Base-by-base conservation (phyloP, 2,888 invertebrate species). In the Polyommatus iphigenia region DNA sequence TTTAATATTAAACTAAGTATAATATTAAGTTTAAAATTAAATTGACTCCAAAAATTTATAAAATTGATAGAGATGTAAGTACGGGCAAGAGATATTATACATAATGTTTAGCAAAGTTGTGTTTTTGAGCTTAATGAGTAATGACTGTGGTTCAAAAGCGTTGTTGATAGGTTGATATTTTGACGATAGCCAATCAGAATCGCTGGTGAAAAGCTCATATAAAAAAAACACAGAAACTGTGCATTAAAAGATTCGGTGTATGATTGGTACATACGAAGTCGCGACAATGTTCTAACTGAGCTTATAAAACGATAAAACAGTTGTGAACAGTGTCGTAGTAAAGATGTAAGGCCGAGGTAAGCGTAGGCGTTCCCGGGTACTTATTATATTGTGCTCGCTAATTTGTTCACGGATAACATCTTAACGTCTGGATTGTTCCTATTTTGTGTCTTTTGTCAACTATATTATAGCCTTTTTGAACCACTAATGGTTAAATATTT, bases 271-370 rank as follows among this genome's bases (percentile, higher is more conserved):
- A 54, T 54, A 54, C 15, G 1, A 54, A 54, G 18, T 54, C 54
- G 54, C 54, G 18, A 18, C 15, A 54, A 54, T 54, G 18, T 54
- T 54, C 54, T 54, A 54, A 5, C 54, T 54, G 20, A 62, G 24
- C 13, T 24, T 62, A 62, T 77, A 77, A 77, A 77, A 71, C 77
- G 77, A 77, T 78, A 57, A 73, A 73, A 36, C 73, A 78, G 59
- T 59, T 59, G 77, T 59, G 20, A 73, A 73, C 73, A 73, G 24
- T 72, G 77, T 77, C 36, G 72, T 24, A 78, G 77, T 78, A 78
- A 73, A 78, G 77, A 78, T 57, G 77, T 78, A 72, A 72, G 57
- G 71, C 73, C 29, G 36, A 36, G 20, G 20, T 67, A 8, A 41
- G 77, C 77, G 73, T 78, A 24, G 77, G 77, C 73, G 73, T 13